Conservation (phyloP, 2,888 invertebrate species). For the Apamea epomidion region DNA sequence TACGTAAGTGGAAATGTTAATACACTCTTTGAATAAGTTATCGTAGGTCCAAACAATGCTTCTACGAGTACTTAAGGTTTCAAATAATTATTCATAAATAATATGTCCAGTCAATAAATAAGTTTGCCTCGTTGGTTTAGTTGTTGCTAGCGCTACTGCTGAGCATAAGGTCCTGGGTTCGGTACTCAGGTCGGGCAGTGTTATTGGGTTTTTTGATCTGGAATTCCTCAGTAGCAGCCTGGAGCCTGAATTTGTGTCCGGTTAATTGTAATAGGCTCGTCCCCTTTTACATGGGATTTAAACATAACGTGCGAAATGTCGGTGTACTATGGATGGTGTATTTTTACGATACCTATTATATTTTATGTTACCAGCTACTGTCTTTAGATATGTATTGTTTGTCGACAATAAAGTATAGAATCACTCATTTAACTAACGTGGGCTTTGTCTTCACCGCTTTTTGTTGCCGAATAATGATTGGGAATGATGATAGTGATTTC, state of each 20-base stretch:
- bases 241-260: no score
- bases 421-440: not conserved
- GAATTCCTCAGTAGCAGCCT: no score
- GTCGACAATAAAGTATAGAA: slow-evolving; percentile 19
- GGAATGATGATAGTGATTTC: slow-evolving; percentile 12
- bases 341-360: not conserved
- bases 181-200: not conserved
- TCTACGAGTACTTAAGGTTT: not conserved
- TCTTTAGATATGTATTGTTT: not conserved
- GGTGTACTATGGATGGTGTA: no score
- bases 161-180: not conserved
- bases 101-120: not conserved
- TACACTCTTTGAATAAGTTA: not conserved
- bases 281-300: no score
- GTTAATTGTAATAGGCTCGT: no score
- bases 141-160: not conserved
- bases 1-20: slow-evolving; percentile 11
- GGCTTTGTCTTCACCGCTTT: not conserved
- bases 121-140: not conserved
- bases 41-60: not conserved
- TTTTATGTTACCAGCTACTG: not conserved
- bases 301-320: no score
- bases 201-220: not conserved
- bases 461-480: not conserved
- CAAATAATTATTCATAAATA: slow-evolving; percentile 8